Evolutionary conservation across 2,888 invertebrate species (phyloP).

Genomic region (Leptothorax acervorum): DNA sequence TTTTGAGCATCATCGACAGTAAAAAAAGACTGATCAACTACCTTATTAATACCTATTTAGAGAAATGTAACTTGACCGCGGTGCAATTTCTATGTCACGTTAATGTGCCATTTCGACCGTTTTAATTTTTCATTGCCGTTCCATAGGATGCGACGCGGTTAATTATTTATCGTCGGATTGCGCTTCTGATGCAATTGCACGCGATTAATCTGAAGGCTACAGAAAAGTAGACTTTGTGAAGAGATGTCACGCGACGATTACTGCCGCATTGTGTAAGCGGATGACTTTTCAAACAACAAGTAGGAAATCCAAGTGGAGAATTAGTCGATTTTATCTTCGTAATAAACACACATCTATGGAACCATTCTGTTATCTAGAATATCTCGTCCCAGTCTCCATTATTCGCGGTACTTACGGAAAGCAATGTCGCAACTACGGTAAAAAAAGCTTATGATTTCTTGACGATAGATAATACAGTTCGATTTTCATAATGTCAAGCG

Average conservation of each 20-base stretch:
- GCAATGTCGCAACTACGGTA: neutral
- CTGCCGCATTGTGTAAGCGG: neutral
- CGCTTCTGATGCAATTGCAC: neutral
- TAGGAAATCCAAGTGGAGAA: neutral
- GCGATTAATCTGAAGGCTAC: conserved; percentile 12
- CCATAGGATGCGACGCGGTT: neutral
- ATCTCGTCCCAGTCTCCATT: neutral
- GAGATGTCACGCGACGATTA: conserved; percentile 7
- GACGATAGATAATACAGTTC: neutral
- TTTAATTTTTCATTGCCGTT: neutral
- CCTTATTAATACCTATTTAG: neutral
- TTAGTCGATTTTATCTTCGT: neutral
- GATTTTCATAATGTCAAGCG: neutral
- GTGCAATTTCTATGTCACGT: neutral
- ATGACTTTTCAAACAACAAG: conserved; percentile 4
- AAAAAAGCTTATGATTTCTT: neutral
- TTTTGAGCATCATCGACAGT: neutral
- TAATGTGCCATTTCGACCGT: neutral
- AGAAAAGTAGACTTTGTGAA: neutral
- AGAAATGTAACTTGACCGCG: neutral
- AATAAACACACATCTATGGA: neutral
- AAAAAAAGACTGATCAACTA: neutral
- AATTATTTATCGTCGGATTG: conserved; percentile 11
- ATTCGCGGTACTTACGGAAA: neutral
- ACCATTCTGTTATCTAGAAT: neutral